Evolutionary conservation across 2,888 invertebrate genomes (phyloP).

Genomic region (Agriopis aurantiaria): DNA sequence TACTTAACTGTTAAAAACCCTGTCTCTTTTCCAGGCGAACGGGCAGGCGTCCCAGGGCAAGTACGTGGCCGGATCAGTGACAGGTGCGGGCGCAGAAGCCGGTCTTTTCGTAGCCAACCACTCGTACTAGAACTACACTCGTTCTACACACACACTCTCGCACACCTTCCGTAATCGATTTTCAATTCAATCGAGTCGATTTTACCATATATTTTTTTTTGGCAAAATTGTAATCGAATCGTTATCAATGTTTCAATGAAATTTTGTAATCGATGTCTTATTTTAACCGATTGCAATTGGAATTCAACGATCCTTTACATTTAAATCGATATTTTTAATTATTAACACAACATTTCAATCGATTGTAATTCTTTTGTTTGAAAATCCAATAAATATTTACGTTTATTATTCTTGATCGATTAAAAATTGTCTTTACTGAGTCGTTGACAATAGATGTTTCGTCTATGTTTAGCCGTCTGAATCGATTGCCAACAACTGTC

Average conservation of each 20-base stretch:
- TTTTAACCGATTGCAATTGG: too few relatives aligned
- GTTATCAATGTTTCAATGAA: neutral
- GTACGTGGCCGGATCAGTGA: conserved; percentile 94
- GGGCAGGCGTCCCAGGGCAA: conserved; percentile 96
- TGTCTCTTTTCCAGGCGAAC: conserved; percentile 90
- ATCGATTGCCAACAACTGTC: conserved; percentile 15
- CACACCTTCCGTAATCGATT: conserved; percentile 41
- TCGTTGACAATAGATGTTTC: conserved; percentile 19
- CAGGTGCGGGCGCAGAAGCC: conserved; percentile 94
- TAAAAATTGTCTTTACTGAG: neutral
- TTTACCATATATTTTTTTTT: neutral
- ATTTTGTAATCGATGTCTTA: neutral
- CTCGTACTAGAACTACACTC: conserved; percentile 91
- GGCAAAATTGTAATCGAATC: neutral
- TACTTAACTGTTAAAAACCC: neutral
- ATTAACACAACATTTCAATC: neutral
- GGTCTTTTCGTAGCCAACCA: conserved; percentile 98
- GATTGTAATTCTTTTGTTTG: neutral
- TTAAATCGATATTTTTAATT: too few relatives aligned
- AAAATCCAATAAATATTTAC: neutral
- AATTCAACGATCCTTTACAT: neutral
- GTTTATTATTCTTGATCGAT: neutral
- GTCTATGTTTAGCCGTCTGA: conserved; percentile 27
- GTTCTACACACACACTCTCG: conserved; percentile 31
- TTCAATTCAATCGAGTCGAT: conserved; percentile 8